Conservation (phyloP, 2,113 vertebrate species). For the Indicator indicator region DNA sequence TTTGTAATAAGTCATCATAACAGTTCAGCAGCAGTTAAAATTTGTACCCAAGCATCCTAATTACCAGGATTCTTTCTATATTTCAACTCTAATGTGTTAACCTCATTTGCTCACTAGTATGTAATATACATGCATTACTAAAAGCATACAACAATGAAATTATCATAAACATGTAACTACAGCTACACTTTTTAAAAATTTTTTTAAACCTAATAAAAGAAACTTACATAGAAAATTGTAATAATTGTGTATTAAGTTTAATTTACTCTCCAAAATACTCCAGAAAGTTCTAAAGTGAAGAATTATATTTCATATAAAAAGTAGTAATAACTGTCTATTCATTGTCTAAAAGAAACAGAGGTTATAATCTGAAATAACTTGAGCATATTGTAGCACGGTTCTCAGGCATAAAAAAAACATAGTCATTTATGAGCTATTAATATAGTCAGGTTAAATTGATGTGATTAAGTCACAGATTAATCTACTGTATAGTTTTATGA, state of each 20-base stretch:
- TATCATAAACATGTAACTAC: conserved; percentile 43
- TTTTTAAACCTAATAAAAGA: neutral
- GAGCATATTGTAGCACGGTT: neutral
- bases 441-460: conserved; percentile 38
- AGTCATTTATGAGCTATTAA: conserved; percentile 60
- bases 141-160: conserved; percentile 42
- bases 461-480: conserved; percentile 56
- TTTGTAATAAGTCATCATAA: conserved; percentile 62
- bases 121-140: conserved; percentile 24
- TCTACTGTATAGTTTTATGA: conserved; percentile 3
- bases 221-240: neutral
- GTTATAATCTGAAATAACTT: conserved; percentile 28
- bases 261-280: neutral
- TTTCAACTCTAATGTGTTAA: neutral
- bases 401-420: conserved; percentile 35
- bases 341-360: conserved; percentile 10
- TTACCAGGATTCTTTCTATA: conserved; percentile 22
- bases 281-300: neutral
- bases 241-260: neutral
- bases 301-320: neutral
- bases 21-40: conserved; percentile 50
- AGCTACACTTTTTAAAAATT: neutral
- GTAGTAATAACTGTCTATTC: neutral
- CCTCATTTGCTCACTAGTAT: conserved; percentile 56
- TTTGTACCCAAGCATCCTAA: conserved; percentile 35